A percentile compares a stretch with the other conserved stretches of the same genome.
These are phyloP conservation scores for Phaenicophaeus curvirostris DNA, from an alignment of 2,797 vertebrate species.

Conservation along the genomic window DNA sequence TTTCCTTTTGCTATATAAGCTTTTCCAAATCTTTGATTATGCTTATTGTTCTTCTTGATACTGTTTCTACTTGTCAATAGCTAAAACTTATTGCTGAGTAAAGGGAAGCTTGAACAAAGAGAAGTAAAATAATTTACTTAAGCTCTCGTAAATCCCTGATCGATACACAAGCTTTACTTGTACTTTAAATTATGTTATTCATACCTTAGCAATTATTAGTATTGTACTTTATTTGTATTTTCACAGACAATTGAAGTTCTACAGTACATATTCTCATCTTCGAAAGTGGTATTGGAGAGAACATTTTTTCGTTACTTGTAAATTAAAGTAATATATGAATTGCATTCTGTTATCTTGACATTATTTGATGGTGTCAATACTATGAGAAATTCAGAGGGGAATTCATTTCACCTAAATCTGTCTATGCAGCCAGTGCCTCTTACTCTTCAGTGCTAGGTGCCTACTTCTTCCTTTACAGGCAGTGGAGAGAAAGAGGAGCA, in stretches of 20 bases:
- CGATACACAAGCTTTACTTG: background rate
- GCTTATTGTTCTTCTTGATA: background rate
- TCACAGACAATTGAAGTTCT: background rate
- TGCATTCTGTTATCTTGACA: background rate
- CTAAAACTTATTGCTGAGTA: background rate
- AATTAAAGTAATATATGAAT: background rate
- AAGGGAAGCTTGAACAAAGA: background rate
- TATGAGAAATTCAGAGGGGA: background rate
- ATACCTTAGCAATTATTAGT: background rate
- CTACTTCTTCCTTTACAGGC: background rate
- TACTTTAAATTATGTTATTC: background rate
- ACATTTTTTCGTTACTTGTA: background rate
- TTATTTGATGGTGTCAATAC: background rate
- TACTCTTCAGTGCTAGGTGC: background rate
- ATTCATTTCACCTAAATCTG: background rate
- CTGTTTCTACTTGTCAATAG: background rate
- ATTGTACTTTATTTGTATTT: background rate
- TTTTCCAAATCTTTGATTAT: background rate
- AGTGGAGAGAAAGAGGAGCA: background rate
- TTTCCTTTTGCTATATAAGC: background rate
- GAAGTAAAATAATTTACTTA: background rate
- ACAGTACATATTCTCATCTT: background rate
- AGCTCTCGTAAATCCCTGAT: background rate
- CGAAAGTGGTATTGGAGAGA: background rate
- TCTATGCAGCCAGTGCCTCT: background rate